Conservation (phyloP, 2,888 invertebrate species). For the Metallyticus violacea region DNA sequence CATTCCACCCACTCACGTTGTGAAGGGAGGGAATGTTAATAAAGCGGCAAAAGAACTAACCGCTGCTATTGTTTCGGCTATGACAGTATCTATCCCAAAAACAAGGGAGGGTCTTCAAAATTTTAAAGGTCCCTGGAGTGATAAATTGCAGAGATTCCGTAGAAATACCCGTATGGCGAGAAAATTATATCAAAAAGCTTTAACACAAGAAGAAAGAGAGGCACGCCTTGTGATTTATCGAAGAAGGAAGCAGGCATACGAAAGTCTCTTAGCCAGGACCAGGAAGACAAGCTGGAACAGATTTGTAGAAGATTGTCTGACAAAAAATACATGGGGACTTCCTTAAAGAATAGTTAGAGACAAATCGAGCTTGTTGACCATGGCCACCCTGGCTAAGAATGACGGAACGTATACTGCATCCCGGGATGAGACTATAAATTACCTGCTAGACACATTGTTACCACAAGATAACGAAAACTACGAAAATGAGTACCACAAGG, state of each 20-base stretch:
- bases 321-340: background rate
- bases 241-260: background rate
- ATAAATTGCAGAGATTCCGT: background rate
- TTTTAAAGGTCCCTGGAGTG: too few relatives aligned
- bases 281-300: background rate
- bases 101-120: background rate
- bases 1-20: background rate
- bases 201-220: background rate
- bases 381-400: background rate
- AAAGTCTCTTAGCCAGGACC: background rate
- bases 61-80: background rate
- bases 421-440: background rate
- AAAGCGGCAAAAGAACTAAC: background rate
- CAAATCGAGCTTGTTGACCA: background rate
- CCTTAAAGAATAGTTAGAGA: background rate
- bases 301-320: background rate
- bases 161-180: background rate
- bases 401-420: background rate
- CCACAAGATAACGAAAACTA: background rate
- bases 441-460: background rate
- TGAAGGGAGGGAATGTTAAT: background rate
- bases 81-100: background rate
- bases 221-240: background rate
- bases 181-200: background rate
- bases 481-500: background rate